phyloP scores from a whole-genome alignment of 2,797 vertebrate genomes.

The Pangasius sanitwongsei region DNA sequence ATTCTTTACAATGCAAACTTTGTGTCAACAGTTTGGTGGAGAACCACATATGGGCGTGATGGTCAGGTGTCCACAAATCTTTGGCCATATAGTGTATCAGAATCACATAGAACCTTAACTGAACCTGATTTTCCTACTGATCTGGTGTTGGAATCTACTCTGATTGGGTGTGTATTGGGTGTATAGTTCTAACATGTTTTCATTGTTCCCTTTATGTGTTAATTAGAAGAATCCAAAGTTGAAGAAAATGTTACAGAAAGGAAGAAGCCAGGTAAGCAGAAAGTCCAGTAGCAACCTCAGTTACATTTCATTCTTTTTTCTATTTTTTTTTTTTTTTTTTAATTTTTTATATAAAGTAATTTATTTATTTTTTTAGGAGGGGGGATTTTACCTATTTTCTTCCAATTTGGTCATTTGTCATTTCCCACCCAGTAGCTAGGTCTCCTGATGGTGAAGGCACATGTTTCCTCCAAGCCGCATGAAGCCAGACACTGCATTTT shows the following conservation, averaged over 20 bases:
- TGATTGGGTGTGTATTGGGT: not conserved
- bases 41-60: not conserved
- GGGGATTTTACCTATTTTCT: not conserved
- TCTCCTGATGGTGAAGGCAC: not conserved
- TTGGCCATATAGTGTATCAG: not conserved
- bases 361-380: not conserved
- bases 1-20: not conserved
- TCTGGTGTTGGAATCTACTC: not conserved
- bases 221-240: slow-evolving; percentile 62
- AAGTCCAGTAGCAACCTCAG: not conserved
- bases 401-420: not conserved
- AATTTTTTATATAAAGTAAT: not conserved
- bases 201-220: slow-evolving; percentile 16
- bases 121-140: not conserved
- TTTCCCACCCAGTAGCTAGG: not conserved
- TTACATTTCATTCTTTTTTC: too few species aligned
- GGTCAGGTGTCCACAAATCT: not conserved
- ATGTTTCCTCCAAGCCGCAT: not conserved
- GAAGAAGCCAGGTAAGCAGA: slow-evolving; percentile 72
- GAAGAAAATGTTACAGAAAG: slow-evolving; percentile 67
- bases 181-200: not conserved
- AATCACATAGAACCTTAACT: not conserved
- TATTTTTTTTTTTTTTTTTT: too few species aligned
- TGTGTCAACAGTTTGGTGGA: not conserved
- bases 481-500: not conserved